Percentiles rank a stretch among this genome's conserved stretches.
Conservation (phyloP, 2,888 invertebrate genomes). For the Lordiphosa fenestrarum region DNA sequence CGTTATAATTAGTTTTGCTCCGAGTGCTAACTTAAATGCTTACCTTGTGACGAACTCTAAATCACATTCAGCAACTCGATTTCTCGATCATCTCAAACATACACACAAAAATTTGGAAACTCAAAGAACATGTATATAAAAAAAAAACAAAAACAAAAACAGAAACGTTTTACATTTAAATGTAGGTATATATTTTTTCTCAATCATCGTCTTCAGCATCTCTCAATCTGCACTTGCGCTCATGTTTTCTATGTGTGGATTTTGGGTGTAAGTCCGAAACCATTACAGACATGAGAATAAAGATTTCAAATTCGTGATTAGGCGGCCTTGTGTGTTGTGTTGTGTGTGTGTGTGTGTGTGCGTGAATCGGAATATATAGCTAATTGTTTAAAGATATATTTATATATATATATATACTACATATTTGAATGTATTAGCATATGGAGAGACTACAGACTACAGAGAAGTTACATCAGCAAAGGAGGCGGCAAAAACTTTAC, state of each 20-base stretch:
- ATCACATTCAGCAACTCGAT: constrained; percentile 14
- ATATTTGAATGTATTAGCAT: constrained; percentile 68
- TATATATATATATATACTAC: constrained; percentile 45
- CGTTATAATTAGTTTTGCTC: constrained; percentile 10
- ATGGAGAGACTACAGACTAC: constrained; percentile 60
- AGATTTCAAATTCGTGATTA: constrained; percentile 59
- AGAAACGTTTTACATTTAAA: constrained; percentile 73
- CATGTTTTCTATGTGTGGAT: constrained; percentile 21
- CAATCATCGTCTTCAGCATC: constrained; percentile 24
- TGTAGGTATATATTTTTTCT: constrained; percentile 55
- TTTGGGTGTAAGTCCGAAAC: constrained; percentile 37
- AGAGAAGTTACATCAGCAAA: constrained; percentile 51
- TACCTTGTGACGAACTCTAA: constrained; percentile 13
- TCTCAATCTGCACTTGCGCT: constrained; percentile 32
- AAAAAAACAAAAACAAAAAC: constrained; percentile 54
- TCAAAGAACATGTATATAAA: constrained; percentile 24
- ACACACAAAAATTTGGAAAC: constrained; percentile 6
- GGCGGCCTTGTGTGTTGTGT: constrained; percentile 18
- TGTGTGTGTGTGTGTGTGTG: constrained; percentile 24
- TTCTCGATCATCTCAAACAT: constrained; percentile 9
- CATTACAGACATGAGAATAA: constrained; percentile 66
- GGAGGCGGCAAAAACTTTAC: constrained; percentile 46
- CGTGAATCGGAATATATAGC: constrained; percentile 67
- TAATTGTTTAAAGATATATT: constrained; percentile 57
- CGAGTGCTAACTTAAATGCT: constrained; percentile 14